Base-by-base conservation (phyloP, 2,113 vertebrate genomes). In the Lagenorhynchus albirostris region DNA sequence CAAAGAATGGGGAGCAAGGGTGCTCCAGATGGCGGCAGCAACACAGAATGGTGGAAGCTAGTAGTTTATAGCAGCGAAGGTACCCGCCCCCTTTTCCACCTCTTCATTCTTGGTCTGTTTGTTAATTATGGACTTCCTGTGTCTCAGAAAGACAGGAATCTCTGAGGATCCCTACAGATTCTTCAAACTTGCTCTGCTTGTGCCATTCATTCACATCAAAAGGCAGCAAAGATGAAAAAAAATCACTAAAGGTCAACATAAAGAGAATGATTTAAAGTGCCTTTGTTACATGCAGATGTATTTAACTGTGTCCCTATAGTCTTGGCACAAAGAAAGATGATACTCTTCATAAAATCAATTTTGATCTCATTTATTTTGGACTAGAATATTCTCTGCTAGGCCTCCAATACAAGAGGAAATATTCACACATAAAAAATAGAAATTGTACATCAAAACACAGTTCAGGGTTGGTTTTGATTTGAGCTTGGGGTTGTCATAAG, bases 61-160 rank as follows among this genome's bases (percentile, higher is more conserved):
- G 77, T 94, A 82, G 81, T 94, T 94, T 93, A 26, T 15, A 93
- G 41, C 67, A 55, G 25, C 47, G 31, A 38, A 90, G 81, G 84
- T 31, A 47, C 33, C 92, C 88, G 0, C 73, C 86, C n/a, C 80
- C 97, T 87, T 55, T 71, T 38, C 96, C 94, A 82, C 94, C 88
- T 97, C 94, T 95, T 93, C 76, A 23, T 74, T 96, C 88, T 83
- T 79, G 89, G 80, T 86, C 76, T 96, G 55, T 76, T 94, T 80
- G 91, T 63, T 97, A 97, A 96, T 95, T 95, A 77, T 6, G 55
- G 73, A 38, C 60, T 97, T 97, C 89, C n/a, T 10, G 58, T 55
- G 71, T 76, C 76, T 85, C 84, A 87, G 55, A 44, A 81, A 94
- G 53, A 90, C 0, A 38, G 85, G 82, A 83, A 62, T 86, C 65